These are phyloP conservation scores for Mandrillus leucophaeus DNA, from an alignment of 2,113 vertebrate species.

Conservation along the genomic window DNA sequence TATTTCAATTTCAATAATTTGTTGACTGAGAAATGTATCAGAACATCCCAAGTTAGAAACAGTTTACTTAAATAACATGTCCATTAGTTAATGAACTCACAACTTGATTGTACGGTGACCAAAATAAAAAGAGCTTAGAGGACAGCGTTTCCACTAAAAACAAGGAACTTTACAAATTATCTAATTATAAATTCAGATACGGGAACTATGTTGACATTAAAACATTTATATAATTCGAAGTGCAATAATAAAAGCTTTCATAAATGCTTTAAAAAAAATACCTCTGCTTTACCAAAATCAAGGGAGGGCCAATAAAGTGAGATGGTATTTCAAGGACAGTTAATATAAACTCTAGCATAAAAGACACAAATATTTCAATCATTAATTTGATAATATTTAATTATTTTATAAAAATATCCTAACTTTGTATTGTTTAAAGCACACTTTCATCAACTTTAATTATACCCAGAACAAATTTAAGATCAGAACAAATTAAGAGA, in stretches of 20 bases:
- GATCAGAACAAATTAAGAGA: slow-evolving; percentile 1
- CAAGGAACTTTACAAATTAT: background rate
- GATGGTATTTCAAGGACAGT: background rate
- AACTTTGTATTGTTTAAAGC: slow-evolving; percentile 22
- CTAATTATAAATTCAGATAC: slow-evolving; percentile 36
- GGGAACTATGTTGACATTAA: background rate
- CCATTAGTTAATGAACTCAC: slow-evolving; percentile 81
- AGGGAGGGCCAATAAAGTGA: background rate
- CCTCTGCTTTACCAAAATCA: slow-evolving; percentile 15
- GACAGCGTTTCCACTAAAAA: slow-evolving; percentile 51
- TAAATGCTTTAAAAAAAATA: background rate
- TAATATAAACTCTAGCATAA: background rate
- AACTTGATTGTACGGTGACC: slow-evolving; percentile 76
- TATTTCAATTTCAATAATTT: slow-evolving; percentile 81
- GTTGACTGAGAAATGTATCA: slow-evolving; percentile 81
- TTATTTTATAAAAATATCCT: slow-evolving; percentile 29
- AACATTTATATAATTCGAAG: background rate
- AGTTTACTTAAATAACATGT: slow-evolving; percentile 80
- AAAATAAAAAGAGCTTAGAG: slow-evolving; percentile 48
- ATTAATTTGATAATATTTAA: background rate
- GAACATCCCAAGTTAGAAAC: slow-evolving; percentile 78
- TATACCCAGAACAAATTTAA: background rate
- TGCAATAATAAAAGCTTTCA: background rate
- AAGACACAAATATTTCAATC: background rate
- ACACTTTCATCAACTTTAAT: slow-evolving; percentile 1